Conservation (phyloP, 2,797 vertebrate genomes). For the Rallus crepitans region DNA sequence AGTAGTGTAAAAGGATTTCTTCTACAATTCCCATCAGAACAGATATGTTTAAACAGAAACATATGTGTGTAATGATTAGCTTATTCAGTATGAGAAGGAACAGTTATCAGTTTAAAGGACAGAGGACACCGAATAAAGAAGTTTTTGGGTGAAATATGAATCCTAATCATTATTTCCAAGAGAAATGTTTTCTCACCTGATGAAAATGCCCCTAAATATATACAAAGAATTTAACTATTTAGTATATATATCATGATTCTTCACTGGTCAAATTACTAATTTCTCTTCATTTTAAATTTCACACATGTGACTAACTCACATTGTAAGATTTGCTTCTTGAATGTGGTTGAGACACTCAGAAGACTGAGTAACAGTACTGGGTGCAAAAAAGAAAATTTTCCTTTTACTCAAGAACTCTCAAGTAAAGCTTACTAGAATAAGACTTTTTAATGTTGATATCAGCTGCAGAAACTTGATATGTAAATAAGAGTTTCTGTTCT, state of each 20-base stretch:
- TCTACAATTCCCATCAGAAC: background rate
- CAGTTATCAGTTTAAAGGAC: constrained; percentile 16
- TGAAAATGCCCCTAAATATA: background rate
- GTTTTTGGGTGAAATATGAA: background rate
- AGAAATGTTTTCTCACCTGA: background rate
- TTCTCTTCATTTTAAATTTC: background rate
- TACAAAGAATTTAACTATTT: background rate
- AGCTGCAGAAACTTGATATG: background rate
- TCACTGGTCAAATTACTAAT: background rate
- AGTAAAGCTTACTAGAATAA: background rate
- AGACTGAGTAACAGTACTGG: background rate
- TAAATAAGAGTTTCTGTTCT: background rate
- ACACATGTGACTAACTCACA: background rate
- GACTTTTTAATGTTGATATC: background rate
- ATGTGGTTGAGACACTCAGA: background rate
- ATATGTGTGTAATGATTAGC: constrained; percentile 29
- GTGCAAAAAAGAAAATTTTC: background rate
- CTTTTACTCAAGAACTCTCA: background rate
- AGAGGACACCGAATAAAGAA: background rate
- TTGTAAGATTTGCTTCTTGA: background rate
- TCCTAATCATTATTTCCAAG: background rate
- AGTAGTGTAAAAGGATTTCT: constrained; percentile 19
- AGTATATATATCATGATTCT: background rate
- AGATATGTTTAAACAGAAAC: constrained; percentile 53
- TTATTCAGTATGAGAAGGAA: constrained; percentile 24